Base-by-base conservation (phyloP, 2,888 invertebrate genomes). In the Endomychus coccineus region DNA sequence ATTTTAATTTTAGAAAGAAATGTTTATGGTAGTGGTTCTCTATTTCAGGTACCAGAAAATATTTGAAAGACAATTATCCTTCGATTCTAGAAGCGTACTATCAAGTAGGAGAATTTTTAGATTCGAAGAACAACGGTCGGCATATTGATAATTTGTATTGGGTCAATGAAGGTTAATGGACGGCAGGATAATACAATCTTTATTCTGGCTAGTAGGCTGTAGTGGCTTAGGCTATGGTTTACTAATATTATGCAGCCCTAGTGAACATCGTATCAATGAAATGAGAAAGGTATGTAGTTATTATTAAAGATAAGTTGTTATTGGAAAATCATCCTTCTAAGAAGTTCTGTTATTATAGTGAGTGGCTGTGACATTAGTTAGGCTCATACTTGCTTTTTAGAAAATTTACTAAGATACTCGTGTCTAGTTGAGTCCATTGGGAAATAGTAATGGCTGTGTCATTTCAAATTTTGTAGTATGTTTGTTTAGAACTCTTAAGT, bases 81-180 rank as follows among this genome's bases (percentile, higher is more conserved):
- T 70, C 65, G 54, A 56, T 78, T 17, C 66, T 87, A 43, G 77
- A 84, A 48, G 68, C 72, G 30, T 87, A 79, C 62, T 87, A 87
- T 61, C 65, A 66, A 49, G 51, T 82, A 16, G 83, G 83, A 36
- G 84, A 85, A 66, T 58, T 66, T 24, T 47, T 81, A 6, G 72
- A 75, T 34, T 54, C 58, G 1, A 66, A 73, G 22, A 61, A 61
- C 37, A 68, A 64, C 41, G 53, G 45, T 32, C 66, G 83, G 44
- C 65, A 74, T 45, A 48, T 67, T 31, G 79, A 80, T 62, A 58
- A 71, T 35, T 64, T 65, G 45, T 62, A 72, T 58, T 79, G 78
- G 81, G 61, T 56, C 53, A 62, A 63, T 58, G 70, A 73, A 55
- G 62, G 66, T 73, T 49, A 52, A 58, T 61, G 64, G 62, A 55